Base-by-base conservation (phyloP, 2,888 invertebrate species). In the Coecobrya sp. region DNA sequence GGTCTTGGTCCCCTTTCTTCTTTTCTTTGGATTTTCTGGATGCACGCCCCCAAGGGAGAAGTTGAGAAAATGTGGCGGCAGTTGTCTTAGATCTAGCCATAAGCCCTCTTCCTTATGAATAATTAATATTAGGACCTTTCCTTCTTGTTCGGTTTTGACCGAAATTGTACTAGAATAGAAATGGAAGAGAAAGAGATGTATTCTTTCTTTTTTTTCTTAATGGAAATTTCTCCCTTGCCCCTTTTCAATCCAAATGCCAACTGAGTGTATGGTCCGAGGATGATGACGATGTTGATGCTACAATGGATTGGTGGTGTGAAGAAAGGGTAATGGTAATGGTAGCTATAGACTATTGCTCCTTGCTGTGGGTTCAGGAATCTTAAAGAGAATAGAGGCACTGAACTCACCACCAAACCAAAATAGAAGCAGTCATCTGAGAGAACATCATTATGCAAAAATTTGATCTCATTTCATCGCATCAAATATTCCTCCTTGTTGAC, bases 61-160 rank as follows among this genome's bases (percentile, higher is more conserved):
- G 73, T 52, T 87, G 62, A 70, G 70, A 45, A 92, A 87, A 87
- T 84, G 88, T 84, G 84, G 76, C 84, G 84, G 59, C 87, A 92
- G 92, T 92, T 92, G 88, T 88, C 87, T 92, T 88, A 79, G 87
- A 88, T 92, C 92, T 84, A 87, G 87, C 76, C 92, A 81, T 88
- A 92, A 92, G 92, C 86, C 84, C 45, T n/a, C 22, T 84, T 82
- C 82, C 87, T 87, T 92, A 92, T 92, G 92, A 92, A 92, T 92
- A 92, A 92, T 92, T 92, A 92, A 92, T 92, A 76, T 87, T 84
- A 76, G 62, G 84, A 84, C 52, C 84, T 85, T 82, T 92, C 82
- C 59, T 42, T 59, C 82, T 68, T 70, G 84, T 86, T 88, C 84
- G 62, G 30, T 84, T 92, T 87, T 92, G 52, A 62, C 91, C 68